Evolutionary conservation across 1,140 invertebrate species (phyloP).

Genomic region (Lepidurus couesii): DNA sequence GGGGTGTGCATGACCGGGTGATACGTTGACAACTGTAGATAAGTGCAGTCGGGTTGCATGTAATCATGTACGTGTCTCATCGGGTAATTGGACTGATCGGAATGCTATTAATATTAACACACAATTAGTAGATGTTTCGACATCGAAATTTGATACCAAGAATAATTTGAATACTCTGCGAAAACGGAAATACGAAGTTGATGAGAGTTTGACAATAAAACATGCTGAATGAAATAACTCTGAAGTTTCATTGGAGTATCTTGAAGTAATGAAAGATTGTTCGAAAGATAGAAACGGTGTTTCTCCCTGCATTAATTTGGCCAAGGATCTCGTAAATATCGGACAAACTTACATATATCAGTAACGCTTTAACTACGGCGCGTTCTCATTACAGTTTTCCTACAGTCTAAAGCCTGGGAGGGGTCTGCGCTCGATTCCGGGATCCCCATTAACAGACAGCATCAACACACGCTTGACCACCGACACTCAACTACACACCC

Average conservation of each 20-base stretch:
- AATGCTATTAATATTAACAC: not conserved
- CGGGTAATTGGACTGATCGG: not conserved
- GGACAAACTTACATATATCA: too few relatives aligned
- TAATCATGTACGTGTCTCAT: not conserved
- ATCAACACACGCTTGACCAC: not conserved
- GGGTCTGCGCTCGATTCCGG: too few relatives aligned
- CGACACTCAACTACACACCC: too few relatives aligned
- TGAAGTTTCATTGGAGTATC: not conserved
- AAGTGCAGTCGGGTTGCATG: not conserved
- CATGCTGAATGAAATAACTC: not conserved
- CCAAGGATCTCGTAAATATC: not conserved
- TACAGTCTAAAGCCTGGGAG: too few relatives aligned
- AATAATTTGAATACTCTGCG: not conserved
- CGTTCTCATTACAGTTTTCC: too few relatives aligned
- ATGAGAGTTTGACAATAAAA: not conserved
- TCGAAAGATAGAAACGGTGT: not conserved
- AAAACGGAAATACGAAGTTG: not conserved
- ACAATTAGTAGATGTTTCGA: not conserved
- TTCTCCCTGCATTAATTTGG: not conserved
- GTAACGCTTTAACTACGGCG: too few relatives aligned
- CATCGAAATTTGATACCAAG: not conserved
- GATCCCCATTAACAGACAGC: not conserved
- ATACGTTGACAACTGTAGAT: not conserved
- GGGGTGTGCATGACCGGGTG: not conserved
- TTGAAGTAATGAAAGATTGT: not conserved